Evolutionary conservation across 2,888 invertebrate species (phyloP), one percentile per base, ranked within the genome.

Genomic region (Sipunculus nudus): DNA sequence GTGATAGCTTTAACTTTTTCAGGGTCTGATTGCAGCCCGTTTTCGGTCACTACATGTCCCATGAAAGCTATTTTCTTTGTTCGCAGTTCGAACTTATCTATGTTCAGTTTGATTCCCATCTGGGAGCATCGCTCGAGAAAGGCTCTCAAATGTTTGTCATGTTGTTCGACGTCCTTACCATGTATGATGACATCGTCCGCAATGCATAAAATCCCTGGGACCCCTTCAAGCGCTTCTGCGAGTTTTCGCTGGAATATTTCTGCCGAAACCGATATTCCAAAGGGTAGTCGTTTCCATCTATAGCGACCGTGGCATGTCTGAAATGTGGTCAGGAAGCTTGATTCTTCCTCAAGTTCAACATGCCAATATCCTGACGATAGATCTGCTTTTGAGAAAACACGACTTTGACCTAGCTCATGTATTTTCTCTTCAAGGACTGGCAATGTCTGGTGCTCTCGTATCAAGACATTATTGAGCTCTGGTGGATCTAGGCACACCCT

Each of bases 401-500:
- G 35, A 10, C 67, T 55, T 26, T 63, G 32, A 8, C 58, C 49
- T n/a, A 65, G 43, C 25, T 62, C 62, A 40, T 61, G 68, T 13
- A 69, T 38, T 10, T 46, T 39, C n/a, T 72, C 72, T 5, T 68
- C 67, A 3, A 72, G 45, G 1, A 59, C 59, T 3, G 68, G 71
- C 35, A 70, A 35, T 2, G 53, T 59, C 39, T 67, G 66, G 32
- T 65, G 58, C 23, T 53, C 60, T 3, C 67, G 45, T 32, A 58
- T 49, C 8, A 73, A 10, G 13, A 57, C 61, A 39, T 55, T 52
- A 53, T 70, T 74, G 3, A 72, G 45, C 23, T 57, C 54, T 29
- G 53, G 57, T 25, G 70, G 68, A 40, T 72, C 70, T 19, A 70
- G 46, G 48, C 65, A 72, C 5, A 69, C 47, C 40, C 69, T 55